Conservation (phyloP, 2,113 vertebrate species). For the Thamnophis sirtalis region DNA sequence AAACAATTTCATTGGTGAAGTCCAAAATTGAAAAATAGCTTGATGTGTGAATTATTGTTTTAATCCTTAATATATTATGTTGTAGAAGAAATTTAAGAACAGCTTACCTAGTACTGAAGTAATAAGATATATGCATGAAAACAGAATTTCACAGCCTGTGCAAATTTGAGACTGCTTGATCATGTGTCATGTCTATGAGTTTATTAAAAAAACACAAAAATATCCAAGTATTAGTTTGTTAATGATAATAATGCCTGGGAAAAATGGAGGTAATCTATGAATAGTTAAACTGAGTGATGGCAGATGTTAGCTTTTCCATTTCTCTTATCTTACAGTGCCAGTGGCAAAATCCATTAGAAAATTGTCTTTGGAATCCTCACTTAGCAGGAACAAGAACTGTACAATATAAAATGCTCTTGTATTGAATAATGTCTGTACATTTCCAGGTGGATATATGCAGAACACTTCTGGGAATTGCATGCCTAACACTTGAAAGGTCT, state of each 20-base stretch:
- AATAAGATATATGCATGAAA: conserved; percentile 3
- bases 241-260: not conserved
- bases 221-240: not conserved
- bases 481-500: conserved; percentile 19
- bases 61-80: conserved; percentile 15
- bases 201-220: conserved; percentile 10
- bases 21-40: not conserved
- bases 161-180: conserved; percentile 11
- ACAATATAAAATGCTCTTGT: not conserved
- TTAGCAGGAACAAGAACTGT: not conserved
- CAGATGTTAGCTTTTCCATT: not conserved
- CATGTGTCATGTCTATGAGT: not conserved
- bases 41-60: not conserved
- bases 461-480: conserved; percentile 12
- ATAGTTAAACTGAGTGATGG: not conserved
- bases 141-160: conserved; percentile 3
- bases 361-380: not conserved
- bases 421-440: not conserved
- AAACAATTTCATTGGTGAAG: not conserved
- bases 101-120: conserved; percentile 26
- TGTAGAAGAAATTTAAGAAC: not conserved
- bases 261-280: not conserved
- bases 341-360: not conserved
- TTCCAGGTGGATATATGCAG: not conserved
- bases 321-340: not conserved